Conservation (phyloP, 1,140 invertebrate genomes). For the Hycleus phaleratus region DNA sequence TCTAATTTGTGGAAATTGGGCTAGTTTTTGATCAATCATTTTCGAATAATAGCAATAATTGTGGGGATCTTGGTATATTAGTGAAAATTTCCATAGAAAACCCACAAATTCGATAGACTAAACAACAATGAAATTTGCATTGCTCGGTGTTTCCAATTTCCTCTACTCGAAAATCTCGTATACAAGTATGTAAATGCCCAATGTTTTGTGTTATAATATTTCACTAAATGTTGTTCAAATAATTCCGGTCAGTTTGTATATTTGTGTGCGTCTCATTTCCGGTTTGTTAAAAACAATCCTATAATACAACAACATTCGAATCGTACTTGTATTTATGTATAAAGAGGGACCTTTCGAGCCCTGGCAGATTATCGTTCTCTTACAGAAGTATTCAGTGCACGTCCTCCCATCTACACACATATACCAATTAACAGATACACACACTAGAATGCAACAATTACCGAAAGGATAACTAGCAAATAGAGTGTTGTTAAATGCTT, state of each 20-base stretch:
- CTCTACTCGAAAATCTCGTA: constrained; percentile 22
- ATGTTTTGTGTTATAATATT: no score
- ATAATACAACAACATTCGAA: no score
- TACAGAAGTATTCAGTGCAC: constrained; percentile 1
- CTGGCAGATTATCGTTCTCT: no score
- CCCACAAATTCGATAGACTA: constrained; percentile 9
- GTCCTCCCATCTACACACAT: background rate
- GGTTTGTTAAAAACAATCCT: constrained; percentile 9
- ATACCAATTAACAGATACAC: constrained; percentile 3
- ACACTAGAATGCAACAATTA: constrained; percentile 17
- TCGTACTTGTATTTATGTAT: no score
- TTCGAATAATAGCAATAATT: no score
- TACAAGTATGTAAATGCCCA: background rate
- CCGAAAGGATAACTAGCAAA: constrained; percentile 4
- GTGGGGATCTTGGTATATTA: background rate
- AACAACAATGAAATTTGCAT: constrained; percentile 24
- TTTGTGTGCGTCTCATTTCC: constrained; percentile 20
- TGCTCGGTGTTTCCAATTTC: constrained; percentile 28
- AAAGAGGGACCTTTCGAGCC: no score
- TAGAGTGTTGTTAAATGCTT: constrained; percentile 6
- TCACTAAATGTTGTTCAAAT: background rate
- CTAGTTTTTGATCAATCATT: no score
- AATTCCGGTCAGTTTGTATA: constrained; percentile 23
- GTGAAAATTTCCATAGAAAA: constrained; percentile 14
- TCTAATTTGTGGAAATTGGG: no score